Conservation (phyloP, 2,888 invertebrate species). For the Drosophila borborema region DNA sequence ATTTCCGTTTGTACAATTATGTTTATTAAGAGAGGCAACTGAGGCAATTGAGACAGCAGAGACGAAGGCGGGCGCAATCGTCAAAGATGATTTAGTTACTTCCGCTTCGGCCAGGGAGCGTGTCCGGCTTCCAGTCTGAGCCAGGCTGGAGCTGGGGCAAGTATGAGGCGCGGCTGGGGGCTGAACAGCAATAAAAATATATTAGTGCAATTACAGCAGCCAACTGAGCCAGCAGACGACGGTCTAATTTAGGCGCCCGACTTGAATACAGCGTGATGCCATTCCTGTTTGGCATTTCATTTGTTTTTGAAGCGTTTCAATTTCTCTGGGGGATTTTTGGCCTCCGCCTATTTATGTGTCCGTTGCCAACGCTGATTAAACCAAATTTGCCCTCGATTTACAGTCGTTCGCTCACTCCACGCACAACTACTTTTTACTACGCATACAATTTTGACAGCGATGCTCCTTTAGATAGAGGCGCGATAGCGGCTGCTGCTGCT, state of each 20-base stretch:
- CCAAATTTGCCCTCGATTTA: conserved; percentile 64
- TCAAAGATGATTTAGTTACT: conserved; percentile 84
- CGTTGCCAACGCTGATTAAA: conserved; percentile 66
- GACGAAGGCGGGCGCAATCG: conserved; percentile 59
- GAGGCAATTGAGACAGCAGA: conserved; percentile 4
- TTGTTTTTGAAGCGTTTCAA: conserved; percentile 78
- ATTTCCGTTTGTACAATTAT: conserved; percentile 83
- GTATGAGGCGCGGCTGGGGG: conserved; percentile 27
- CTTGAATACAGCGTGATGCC: conserved; percentile 16
- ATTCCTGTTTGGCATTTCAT: conserved; percentile 56
- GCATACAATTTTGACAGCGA: conserved; percentile 45
- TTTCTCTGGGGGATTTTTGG: conserved; percentile 66
- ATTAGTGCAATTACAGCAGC: conserved; percentile 82
- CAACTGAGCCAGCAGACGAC: conserved; percentile 63
- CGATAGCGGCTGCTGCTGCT: conserved; percentile 28
- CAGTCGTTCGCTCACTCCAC: conserved; percentile 29
- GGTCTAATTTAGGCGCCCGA: conserved; percentile 67
- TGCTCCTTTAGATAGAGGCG: conserved; percentile 26
- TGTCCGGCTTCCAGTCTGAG: conserved; percentile 27
- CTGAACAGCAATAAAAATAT: conserved; percentile 81
- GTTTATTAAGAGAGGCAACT: conserved; percentile 74
- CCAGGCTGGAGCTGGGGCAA: conserved; percentile 18
- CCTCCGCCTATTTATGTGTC: conserved; percentile 54
- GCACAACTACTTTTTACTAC: conserved; percentile 55
- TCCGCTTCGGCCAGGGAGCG: conserved; percentile 59